phyloP scores from a whole-genome alignment of 1,140 invertebrate species.

The Lucilia sericata region DNA sequence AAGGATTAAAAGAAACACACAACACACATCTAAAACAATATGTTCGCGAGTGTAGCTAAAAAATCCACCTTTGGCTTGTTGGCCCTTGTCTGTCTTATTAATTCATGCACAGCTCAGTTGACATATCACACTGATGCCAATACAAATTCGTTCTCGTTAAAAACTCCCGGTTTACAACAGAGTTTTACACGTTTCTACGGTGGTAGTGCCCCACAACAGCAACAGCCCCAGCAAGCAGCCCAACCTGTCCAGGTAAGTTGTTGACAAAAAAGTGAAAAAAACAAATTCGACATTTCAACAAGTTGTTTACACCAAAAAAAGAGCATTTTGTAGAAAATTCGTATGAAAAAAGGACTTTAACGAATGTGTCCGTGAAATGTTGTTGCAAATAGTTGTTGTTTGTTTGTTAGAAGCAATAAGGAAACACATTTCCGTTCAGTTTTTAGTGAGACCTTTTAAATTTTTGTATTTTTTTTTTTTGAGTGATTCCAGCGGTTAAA shows the following conservation, averaged over 20 bases:
- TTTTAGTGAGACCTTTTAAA: too few species aligned
- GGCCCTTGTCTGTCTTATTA: slow-evolving; percentile 47
- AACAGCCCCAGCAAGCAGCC: slow-evolving; percentile 40
- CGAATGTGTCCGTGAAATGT: too few species aligned
- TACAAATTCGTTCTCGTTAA: slow-evolving; percentile 63
- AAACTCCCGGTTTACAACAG: slow-evolving; percentile 62
- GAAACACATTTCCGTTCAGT: too few species aligned
- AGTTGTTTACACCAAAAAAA: too few species aligned
- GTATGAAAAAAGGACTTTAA: too few species aligned
- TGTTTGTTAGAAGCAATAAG: too few species aligned
- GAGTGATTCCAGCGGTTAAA: too few species aligned
- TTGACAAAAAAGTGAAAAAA: not conserved
- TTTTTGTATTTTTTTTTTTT: too few species aligned
- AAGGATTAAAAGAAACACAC: not conserved
- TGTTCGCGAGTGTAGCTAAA: not conserved
- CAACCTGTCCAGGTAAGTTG: slow-evolving; percentile 31
- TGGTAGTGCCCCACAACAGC: slow-evolving; percentile 42
- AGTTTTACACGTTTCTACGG: slow-evolving; percentile 62
- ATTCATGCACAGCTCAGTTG: slow-evolving; percentile 57
- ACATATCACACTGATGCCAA: slow-evolving; percentile 63
- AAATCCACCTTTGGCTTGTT: slow-evolving; percentile 5
- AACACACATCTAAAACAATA: not conserved
- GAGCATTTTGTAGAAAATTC: too few species aligned
- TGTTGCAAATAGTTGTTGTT: too few species aligned
- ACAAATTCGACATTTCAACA: too few species aligned